A percentile compares a stretch with the other conserved stretches of the same genome.
phyloP scores from a whole-genome alignment of 2,888 invertebrate species.

The Scaptomyza tumidula region DNA sequence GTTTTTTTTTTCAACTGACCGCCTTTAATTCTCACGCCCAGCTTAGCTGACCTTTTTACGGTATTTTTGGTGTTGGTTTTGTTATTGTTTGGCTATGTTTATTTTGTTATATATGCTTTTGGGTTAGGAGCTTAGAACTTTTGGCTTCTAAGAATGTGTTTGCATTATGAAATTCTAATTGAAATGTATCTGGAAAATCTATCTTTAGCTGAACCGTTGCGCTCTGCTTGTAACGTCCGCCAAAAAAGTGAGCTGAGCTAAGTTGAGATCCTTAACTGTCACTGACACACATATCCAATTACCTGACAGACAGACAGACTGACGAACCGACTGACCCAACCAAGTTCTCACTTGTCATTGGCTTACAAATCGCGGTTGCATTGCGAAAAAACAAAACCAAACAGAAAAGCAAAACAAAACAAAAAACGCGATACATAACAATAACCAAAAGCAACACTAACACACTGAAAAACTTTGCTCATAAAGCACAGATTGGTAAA shows the following conservation, averaged over 20 bases:
- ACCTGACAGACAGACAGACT: constrained; percentile 40
- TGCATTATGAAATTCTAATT: constrained; percentile 36
- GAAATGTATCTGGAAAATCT: constrained; percentile 25
- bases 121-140: constrained; percentile 31
- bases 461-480: constrained; percentile 37
- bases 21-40: constrained; percentile 67
- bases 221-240: constrained; percentile 66
- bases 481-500: constrained; percentile 60
- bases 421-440: constrained; percentile 26
- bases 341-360: constrained; percentile 59
- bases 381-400: constrained; percentile 47
- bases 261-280: constrained; percentile 69
- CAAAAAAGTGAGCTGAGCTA: constrained; percentile 26
- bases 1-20: constrained; percentile 14
- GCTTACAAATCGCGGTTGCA: constrained; percentile 41
- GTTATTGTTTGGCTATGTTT: constrained; percentile 30
- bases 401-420: constrained; percentile 37
- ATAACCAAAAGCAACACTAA: background rate
- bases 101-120: constrained; percentile 49
- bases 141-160: constrained; percentile 30
- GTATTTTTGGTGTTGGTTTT: constrained; percentile 43
- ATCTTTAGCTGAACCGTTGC: constrained; percentile 24
- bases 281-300: constrained; percentile 74
- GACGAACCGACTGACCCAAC: constrained; percentile 39
- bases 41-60: constrained; percentile 65